Evolutionary conservation across 2,888 invertebrate species (phyloP), one percentile per base, ranked within the genome.

Genomic region (Ochropleura leucogaster): DNA sequence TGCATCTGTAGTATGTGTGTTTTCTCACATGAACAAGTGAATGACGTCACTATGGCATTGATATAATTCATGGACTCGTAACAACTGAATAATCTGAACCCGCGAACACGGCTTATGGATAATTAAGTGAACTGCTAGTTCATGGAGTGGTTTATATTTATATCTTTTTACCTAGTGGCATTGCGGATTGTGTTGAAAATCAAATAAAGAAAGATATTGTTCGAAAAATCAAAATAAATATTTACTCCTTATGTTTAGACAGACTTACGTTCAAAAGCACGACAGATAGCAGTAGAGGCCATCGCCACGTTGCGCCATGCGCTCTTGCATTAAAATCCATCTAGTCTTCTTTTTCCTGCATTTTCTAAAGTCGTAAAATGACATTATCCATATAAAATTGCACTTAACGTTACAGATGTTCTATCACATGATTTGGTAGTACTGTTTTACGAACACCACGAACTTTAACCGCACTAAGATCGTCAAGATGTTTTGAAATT

Each of bases 241-340:
- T 60, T 63, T 49, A 46, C 40, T n/a, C 14, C 9, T 51, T 42
- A 65, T 46, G 10, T 55, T 62, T 64, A 63, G 44, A 74, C 40
- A 69, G 92, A 96, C 96, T 78, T 92, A 96, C 96, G 87, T 96
- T 96, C 75, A 96, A 86, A 75, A 95, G 88, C 78, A 95, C 88
- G 59, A 94, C 93, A 20, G 96, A 94, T 71, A 94, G 74, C 40
- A 96, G 89, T 30, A 96, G 90, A 86, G 94, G 91, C 95, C 94
- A 96, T 82, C 95, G 96, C 96, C 96, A 96, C 85, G 92, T 89
- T 75, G 93, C 87, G 84, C 91, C 87, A 73, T 90, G 90, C 77
- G 88, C 84, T 87, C 90, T 89, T 74, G 88, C 89, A 82, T 93
- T 92, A 91, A 91, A 86, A 89, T 96, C 96, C 96, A 96, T 96